Conservation (phyloP, 2,797 vertebrate genomes). For the Tapera naevia region DNA sequence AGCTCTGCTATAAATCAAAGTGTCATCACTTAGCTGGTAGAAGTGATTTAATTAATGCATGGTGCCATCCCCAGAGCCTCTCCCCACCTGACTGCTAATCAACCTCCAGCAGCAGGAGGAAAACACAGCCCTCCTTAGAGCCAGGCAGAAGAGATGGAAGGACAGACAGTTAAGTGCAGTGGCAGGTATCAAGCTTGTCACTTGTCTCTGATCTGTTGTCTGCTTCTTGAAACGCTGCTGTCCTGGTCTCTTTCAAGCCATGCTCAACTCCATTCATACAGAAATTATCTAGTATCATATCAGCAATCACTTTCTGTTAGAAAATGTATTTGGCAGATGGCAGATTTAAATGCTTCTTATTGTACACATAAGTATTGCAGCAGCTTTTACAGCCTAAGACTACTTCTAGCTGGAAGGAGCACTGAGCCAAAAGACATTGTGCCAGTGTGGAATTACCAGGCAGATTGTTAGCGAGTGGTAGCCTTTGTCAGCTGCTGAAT, state of each 20-base stretch:
- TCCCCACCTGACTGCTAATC: slow-evolving; percentile 80
- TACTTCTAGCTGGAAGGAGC: background rate
- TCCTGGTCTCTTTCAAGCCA: slow-evolving; percentile 32
- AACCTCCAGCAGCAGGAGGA: slow-evolving; percentile 74
- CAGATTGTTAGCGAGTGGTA: background rate
- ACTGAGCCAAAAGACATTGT: background rate
- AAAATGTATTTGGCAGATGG: slow-evolving; percentile 26
- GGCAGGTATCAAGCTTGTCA: slow-evolving; percentile 62
- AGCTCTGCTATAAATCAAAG: slow-evolving; percentile 79
- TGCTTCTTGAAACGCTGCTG: slow-evolving; percentile 1
- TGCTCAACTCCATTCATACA: slow-evolving; percentile 43
- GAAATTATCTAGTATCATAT: slow-evolving; percentile 61
- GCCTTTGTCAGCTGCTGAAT: background rate
- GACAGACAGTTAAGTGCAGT: slow-evolving; percentile 63
- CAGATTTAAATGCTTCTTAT: background rate
- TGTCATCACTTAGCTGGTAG: slow-evolving; percentile 79
- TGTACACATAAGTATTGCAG: background rate
- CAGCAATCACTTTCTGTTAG: slow-evolving; percentile 54
- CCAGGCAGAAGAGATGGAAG: slow-evolving; percentile 36
- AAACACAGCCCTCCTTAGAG: slow-evolving; percentile 18
- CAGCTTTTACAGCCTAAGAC: background rate
- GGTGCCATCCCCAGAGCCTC: slow-evolving; percentile 69
- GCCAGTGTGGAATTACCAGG: background rate
- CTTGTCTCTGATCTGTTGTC: slow-evolving; percentile 53
- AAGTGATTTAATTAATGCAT: slow-evolving; percentile 81